Percentiles rank a stretch among this genome's conserved stretches.
These are phyloP conservation scores for Psittacula cyanocephala DNA, from an alignment of 2,113 vertebrate genomes.

Conservation along the genomic window DNA sequence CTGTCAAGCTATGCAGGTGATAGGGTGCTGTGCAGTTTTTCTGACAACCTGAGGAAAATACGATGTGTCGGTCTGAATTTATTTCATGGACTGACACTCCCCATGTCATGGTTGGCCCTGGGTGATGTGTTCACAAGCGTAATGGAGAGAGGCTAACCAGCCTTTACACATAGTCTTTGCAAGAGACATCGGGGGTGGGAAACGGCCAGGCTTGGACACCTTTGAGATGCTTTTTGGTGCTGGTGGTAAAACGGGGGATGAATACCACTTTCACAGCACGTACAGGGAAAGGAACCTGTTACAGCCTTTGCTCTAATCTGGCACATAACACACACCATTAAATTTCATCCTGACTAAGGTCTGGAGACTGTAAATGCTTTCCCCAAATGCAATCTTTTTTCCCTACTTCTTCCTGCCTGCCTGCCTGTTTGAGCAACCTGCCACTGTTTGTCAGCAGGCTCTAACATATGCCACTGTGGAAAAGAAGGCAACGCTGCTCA, in stretches of 20 bases:
- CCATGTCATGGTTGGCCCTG: background rate
- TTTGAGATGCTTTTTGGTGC: background rate
- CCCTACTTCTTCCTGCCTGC: background rate
- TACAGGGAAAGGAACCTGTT: background rate
- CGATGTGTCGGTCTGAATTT: fast-evolving
- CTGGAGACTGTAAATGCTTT: background rate
- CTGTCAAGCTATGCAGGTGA: background rate
- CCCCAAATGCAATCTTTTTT: background rate
- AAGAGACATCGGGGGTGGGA: background rate
- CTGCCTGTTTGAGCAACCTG: background rate
- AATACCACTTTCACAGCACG: fast-evolving
- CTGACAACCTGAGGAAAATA: background rate
- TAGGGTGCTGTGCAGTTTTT: background rate
- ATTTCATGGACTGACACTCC: fast-evolving
- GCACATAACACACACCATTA: background rate
- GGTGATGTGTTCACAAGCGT: background rate
- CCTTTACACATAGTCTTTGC: background rate
- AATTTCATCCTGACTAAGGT: background rate
- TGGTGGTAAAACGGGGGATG: background rate
- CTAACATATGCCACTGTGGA: background rate
- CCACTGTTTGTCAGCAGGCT: background rate
- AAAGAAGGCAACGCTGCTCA: fast-evolving
- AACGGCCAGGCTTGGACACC: background rate
- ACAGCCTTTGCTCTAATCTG: background rate
- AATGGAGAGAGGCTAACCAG: background rate